Percentiles rank a stretch among this genome's conserved stretches.
Evolutionary conservation across 23 tunicate species (phyloP).

Genomic region (Clavelina lepadiformis): DNA sequence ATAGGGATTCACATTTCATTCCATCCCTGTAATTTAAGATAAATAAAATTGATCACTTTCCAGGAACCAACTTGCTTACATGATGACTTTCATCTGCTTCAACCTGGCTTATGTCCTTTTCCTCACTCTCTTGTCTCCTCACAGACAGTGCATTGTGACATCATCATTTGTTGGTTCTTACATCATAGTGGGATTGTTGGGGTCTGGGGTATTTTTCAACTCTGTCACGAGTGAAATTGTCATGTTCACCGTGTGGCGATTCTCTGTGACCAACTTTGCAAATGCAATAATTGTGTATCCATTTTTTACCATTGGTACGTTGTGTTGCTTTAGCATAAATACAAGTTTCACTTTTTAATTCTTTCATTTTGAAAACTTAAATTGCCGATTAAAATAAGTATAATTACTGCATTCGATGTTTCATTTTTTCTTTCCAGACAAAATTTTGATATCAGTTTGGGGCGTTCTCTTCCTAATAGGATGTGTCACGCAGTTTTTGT

Average conservation of each 20-base stretch:
- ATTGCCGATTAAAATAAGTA: too few relatives aligned
- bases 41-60: too few relatives aligned
- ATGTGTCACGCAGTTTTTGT: too few relatives aligned
- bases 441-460: too few relatives aligned
- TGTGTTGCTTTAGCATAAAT: neutral
- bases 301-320: constrained; percentile 6
- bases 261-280: neutral
- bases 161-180: constrained; percentile 18
- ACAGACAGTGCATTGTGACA: constrained; percentile 8
- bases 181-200: neutral
- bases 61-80: too few relatives aligned
- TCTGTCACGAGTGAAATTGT: neutral
- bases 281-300: neutral
- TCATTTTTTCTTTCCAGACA: too few relatives aligned
- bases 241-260: neutral
- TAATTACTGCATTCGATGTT: too few relatives aligned
- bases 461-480: too few relatives aligned
- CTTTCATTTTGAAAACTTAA: too few relatives aligned
- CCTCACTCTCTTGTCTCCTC: neutral
- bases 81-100: neutral
- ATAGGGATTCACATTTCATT: too few relatives aligned
- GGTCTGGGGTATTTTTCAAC: constrained; percentile 1
- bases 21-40: too few relatives aligned
- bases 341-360: too few relatives aligned
- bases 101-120: neutral